phyloP scores from a whole-genome alignment of 1,140 invertebrate genomes.

The Bombus sibiricus region DNA sequence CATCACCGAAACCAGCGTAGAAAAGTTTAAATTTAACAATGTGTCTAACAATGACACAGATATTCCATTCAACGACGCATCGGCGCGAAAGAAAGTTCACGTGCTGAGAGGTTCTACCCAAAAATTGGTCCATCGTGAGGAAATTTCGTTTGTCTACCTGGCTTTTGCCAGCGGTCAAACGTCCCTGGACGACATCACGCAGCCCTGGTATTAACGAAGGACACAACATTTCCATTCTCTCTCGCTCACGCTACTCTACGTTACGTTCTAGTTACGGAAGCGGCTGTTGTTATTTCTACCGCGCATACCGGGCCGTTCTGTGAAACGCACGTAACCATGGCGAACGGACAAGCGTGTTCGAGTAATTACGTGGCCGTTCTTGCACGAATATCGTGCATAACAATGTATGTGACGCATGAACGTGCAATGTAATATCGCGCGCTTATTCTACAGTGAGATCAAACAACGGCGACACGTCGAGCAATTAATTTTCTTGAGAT shows the following conservation, averaged over 20 bases:
- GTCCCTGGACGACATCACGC: not conserved
- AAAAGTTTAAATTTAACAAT: not conserved
- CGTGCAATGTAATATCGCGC: not conserved
- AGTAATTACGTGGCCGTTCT: conserved; percentile 58
- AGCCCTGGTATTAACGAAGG: conserved; percentile 38
- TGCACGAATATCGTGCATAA: conserved; percentile 6
- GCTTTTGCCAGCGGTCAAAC: not conserved
- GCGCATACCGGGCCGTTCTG: conserved; percentile 24
- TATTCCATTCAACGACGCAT: not conserved
- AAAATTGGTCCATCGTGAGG: no score
- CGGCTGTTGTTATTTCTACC: conserved; percentile 53
- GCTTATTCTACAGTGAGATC: not conserved
- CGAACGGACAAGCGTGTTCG: conserved; percentile 50
- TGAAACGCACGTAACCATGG: conserved; percentile 60
- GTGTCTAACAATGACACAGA: not conserved
- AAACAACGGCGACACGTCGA: not conserved
- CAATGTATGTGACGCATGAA: conserved; percentile 30
- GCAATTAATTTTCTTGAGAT: not conserved
- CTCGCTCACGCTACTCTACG: conserved; percentile 18
- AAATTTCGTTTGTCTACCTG: not conserved
- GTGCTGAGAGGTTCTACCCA: no score
- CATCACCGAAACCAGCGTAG: no score
- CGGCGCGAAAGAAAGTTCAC: not conserved
- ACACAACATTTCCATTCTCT: conserved; percentile 10
- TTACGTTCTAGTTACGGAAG: conserved; percentile 60